These are phyloP conservation scores for Drosophila willistoni DNA, from an alignment of 1,140 invertebrate species.

Conservation along the genomic window DNA sequence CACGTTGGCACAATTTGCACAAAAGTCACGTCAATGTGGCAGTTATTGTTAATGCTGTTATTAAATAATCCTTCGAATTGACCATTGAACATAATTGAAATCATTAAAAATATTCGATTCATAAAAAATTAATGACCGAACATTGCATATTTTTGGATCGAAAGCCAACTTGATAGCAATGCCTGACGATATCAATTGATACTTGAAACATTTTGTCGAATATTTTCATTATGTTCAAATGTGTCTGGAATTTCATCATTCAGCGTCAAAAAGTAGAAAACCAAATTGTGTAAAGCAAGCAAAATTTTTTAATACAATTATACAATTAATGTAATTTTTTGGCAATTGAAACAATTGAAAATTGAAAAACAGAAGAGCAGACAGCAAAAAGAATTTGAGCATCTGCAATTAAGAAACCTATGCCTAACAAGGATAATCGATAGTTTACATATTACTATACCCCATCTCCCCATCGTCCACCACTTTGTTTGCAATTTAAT, in stretches of 20 bases:
- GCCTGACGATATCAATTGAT: not conserved
- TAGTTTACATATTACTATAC: no score
- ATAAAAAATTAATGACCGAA: slow-evolving; percentile 29
- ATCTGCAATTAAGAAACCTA: no score
- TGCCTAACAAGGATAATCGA: no score
- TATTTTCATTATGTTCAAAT: not conserved
- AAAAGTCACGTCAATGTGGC: slow-evolving; percentile 68
- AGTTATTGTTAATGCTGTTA: slow-evolving; percentile 66
- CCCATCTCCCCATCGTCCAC: no score
- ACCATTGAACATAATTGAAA: slow-evolving; percentile 71
- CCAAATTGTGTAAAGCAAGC: no score
- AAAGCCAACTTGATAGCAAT: slow-evolving; percentile 16
- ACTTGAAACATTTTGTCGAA: not conserved
- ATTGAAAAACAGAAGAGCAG: no score
- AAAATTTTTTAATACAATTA: no score
- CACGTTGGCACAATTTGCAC: slow-evolving; percentile 61
- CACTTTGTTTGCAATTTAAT: no score
- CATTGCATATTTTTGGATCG: slow-evolving; percentile 26
- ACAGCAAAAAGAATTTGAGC: no score
- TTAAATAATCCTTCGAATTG: slow-evolving; percentile 50
- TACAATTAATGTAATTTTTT: no score
- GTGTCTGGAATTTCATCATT: not conserved
- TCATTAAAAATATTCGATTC: slow-evolving; percentile 65
- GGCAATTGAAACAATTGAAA: no score
- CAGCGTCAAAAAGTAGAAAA: no score